Evolutionary conservation across 1,140 invertebrate genomes (phyloP), one percentile per base, ranked within the genome.

Genomic region (Drosophila setifemur): DNA sequence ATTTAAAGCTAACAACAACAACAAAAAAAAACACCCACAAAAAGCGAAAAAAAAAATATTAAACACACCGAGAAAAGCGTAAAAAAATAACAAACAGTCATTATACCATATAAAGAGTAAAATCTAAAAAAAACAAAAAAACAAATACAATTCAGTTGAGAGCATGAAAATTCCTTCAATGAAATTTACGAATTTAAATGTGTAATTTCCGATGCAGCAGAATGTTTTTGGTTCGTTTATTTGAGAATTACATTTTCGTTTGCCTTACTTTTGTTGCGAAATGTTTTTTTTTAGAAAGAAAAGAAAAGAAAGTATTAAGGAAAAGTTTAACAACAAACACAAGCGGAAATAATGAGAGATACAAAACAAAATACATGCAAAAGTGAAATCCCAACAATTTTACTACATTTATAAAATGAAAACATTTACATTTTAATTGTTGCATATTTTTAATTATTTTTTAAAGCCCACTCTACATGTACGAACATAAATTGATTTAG

Each of bases 321-420:
- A 39, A 73, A 73, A 12, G 49, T 73, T 61, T 44, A 82, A 73
- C 72, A 81, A 75, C 81, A 82, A 76, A 61, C 50, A 73, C 68
- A 60, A 70, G 43, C n/a, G 33, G 14, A 40, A 31, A 49, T 26
- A 67, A 71, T 48, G 58, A 73, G 33, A 82, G 72, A 54, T 12
- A 68, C 49, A 77, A 76, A 39, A 33, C 37, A 12, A 47, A 49
- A 72, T 26, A 58, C 39, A 69, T 26, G 52, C 49, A 43, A 31
- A 68, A 68, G 28, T 55, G 26, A 85, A 68, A 85, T 85, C 81
- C 81, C 79, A 78, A 85, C 79, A 85, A 86, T 86, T 86, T 86
- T 86, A 86, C 86, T 86, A 86, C 81, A 86, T 86, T 86, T 86
- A 86, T 86, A 86, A 86, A 86, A 86, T 86, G 81, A 86, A 86